Conservation (phyloP, 35 echinoderm and acorn worm species). For the Hemicentrotus pulcherrimus region DNA sequence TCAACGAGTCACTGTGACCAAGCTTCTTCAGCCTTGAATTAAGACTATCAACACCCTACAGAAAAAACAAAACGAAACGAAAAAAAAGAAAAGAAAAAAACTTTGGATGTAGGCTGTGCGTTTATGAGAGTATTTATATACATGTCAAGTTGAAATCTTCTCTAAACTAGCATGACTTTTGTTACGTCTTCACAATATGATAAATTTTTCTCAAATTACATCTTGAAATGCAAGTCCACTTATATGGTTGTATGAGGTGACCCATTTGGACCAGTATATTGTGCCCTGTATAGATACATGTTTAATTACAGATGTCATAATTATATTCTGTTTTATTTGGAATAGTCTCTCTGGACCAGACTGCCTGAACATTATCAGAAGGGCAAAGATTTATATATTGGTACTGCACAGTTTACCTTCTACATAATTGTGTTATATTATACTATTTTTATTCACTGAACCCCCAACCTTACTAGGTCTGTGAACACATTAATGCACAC, state of each 20-base stretch:
- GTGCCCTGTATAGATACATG: conserved; percentile 2
- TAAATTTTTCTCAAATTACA: neutral
- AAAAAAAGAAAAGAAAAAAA: neutral
- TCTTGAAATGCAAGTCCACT: neutral
- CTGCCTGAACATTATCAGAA: neutral
- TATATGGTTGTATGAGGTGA: neutral
- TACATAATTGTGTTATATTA: neutral
- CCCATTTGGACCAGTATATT: neutral
- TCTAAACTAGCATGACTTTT: neutral
- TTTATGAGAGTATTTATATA: neutral
- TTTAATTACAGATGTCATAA: neutral
- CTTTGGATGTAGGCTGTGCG: neutral
- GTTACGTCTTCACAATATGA: neutral
- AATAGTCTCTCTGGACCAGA: neutral
- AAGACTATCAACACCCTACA: neutral
- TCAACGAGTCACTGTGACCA: neutral
- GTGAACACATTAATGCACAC: neutral
- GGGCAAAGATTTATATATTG: neutral
- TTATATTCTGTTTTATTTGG: neutral
- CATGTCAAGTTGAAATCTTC: neutral
- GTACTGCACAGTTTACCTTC: neutral
- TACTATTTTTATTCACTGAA: neutral
- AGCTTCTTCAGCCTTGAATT: neutral
- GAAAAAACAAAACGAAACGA: no score
- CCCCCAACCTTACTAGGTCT: neutral